Percentiles rank a stretch among this genome's conserved stretches.
Conservation (phyloP, 2,797 vertebrate species). For the Acropternis orthonyx region DNA sequence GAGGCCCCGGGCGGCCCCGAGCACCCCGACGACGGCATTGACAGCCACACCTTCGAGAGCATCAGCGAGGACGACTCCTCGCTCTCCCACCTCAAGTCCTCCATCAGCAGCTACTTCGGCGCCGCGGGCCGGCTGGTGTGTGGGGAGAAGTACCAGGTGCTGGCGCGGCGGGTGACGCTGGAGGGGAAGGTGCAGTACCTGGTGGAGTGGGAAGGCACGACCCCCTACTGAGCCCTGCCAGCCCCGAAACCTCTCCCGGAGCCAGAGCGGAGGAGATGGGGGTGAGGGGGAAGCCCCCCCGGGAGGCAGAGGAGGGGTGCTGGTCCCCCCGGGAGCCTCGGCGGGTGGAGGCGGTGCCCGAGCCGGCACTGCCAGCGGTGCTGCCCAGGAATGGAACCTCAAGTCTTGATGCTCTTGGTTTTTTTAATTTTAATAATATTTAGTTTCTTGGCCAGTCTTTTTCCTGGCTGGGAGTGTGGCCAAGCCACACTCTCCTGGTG, state of each 20-base stretch:
- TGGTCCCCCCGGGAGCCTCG: accelerated
- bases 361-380: accelerated
- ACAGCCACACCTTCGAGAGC: slow-evolving; percentile 85
- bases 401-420: accelerated
- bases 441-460: not conserved
- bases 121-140: slow-evolving; percentile 87
- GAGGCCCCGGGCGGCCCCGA: slow-evolving; percentile 52
- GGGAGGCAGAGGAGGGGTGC: not conserved
- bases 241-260: not conserved
- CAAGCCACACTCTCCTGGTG: not conserved
- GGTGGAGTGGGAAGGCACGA: slow-evolving; percentile 94
- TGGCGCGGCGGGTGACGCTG: slow-evolving; percentile 89
- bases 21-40: slow-evolving; percentile 74
- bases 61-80: slow-evolving; percentile 86
- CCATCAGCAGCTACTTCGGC: slow-evolving; percentile 93
- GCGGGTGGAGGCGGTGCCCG: not conserved
- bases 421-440: not conserved
- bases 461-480: not conserved
- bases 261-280: not conserved
- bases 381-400: not conserved
- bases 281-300: not conserved
- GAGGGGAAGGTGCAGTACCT: slow-evolving; percentile 96
- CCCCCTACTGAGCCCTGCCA: slow-evolving; percentile 82
- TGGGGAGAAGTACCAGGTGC: slow-evolving; percentile 91
- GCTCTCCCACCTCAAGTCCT: slow-evolving; percentile 90